Conservation (phyloP, 1,140 invertebrate genomes). For the Magallana gigas region DNA sequence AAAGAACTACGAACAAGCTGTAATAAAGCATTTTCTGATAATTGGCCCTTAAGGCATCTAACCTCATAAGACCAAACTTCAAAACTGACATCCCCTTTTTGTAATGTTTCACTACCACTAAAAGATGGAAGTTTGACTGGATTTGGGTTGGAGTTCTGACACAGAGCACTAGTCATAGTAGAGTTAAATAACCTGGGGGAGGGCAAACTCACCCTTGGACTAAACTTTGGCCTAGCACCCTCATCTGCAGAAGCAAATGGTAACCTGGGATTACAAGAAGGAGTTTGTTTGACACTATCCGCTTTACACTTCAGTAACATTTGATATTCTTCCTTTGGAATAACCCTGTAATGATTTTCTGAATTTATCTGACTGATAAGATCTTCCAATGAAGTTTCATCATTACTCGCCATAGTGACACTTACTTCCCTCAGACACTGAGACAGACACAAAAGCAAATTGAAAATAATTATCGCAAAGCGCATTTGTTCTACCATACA, state of each 20-base stretch:
- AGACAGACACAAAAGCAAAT: no score
- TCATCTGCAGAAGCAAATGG: no score
- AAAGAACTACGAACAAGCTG: constrained; percentile 10
- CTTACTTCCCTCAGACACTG: neutral
- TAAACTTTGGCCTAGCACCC: no score
- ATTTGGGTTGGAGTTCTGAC: neutral
- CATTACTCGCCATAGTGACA: neutral
- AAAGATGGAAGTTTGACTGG: constrained; percentile 38
- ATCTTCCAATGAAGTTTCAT: neutral
- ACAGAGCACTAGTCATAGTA: no score
- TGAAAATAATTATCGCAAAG: no score
- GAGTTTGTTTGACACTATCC: neutral
- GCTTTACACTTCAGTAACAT: neutral
- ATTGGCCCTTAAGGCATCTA: constrained; percentile 32
- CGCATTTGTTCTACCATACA: no score
- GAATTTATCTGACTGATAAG: neutral
- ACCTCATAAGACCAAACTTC: constrained; percentile 47
- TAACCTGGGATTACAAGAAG: no score
- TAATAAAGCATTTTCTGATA: constrained; percentile 8
- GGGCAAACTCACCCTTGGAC: no score
- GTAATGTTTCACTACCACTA: constrained; percentile 39
- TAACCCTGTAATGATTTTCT: neutral
- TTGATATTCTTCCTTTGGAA: constrained; percentile 18
- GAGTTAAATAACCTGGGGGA: no score
- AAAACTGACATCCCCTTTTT: constrained; percentile 46